Evolutionary conservation across 2,888 invertebrate genomes (phyloP).

Genomic region (Heteropelma amictum): DNA sequence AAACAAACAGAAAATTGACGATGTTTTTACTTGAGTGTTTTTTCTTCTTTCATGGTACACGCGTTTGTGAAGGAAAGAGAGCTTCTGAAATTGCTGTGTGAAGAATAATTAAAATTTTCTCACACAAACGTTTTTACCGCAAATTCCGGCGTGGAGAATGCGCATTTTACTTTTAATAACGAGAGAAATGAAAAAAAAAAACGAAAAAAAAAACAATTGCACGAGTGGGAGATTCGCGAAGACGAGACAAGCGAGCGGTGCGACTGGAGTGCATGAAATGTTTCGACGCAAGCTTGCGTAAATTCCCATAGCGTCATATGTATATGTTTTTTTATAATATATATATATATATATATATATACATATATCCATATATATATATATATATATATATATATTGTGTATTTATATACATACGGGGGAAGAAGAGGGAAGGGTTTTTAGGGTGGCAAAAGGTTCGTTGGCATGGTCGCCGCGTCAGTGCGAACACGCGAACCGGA

Average conservation of each 20-base stretch:
- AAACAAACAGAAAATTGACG: too few relatives aligned
- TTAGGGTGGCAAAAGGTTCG: conserved; percentile 34
- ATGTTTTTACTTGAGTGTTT: too few relatives aligned
- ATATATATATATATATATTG: too few relatives aligned
- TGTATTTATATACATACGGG: too few relatives aligned
- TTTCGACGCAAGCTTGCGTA: conserved; percentile 55
- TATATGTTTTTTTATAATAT: too few relatives aligned
- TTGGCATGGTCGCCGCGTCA: conserved; percentile 60
- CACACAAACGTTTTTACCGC: too few relatives aligned
- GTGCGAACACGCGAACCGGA: conserved; percentile 69
- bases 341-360: too few relatives aligned
- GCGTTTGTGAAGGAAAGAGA: neutral
- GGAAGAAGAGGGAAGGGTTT: neutral
- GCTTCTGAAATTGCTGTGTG: neutral
- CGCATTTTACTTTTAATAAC: neutral
- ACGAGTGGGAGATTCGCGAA: conserved; percentile 37
- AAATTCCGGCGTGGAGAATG: neutral
- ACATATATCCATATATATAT: too few relatives aligned
- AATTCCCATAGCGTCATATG: conserved; percentile 22
- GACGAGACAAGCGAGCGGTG: conserved; percentile 17
- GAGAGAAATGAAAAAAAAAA: neutral
- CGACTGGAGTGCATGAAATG: conserved; percentile 47
- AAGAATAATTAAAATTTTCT: neutral
- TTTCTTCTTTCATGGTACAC: neutral
- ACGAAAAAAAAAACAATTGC: neutral